Evolutionary conservation across 2,888 invertebrate species (phyloP).

Genomic region (Scaptomyza reducta): DNA sequence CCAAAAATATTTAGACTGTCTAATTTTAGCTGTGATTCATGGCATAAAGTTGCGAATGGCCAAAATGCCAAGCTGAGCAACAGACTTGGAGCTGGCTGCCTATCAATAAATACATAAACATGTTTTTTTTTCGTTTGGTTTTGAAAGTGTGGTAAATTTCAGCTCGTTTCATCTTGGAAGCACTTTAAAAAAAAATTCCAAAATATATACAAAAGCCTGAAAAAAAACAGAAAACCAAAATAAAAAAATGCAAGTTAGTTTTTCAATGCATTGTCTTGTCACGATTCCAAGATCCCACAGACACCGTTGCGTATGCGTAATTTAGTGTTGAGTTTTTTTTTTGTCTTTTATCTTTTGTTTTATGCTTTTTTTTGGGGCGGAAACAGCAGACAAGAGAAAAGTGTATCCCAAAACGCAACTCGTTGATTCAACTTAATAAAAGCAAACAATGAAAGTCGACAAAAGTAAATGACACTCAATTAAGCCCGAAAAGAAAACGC

Average conservation of each 20-base stretch:
- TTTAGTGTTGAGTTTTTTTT: slow-evolving; percentile 31
- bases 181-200: slow-evolving; percentile 16
- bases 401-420: slow-evolving; percentile 15
- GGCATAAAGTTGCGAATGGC: slow-evolving; percentile 53
- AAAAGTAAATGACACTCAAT: slow-evolving; percentile 48
- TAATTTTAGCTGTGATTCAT: slow-evolving; percentile 75
- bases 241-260: slow-evolving; percentile 53
- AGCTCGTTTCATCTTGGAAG: no score
- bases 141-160: no score
- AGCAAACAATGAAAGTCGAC: slow-evolving; percentile 24
- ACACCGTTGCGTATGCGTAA: slow-evolving; percentile 60
- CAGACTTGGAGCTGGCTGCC: slow-evolving; percentile 48
- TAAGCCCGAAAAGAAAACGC: slow-evolving; percentile 46
- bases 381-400: slow-evolving; percentile 56
- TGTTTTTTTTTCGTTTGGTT: no score
- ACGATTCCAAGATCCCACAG: slow-evolving; percentile 33
- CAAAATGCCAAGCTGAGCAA: slow-evolving; percentile 34
- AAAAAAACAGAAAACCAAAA: slow-evolving; percentile 2
- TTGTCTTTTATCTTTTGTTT: slow-evolving; percentile 22
- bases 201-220: slow-evolving; percentile 21
- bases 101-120: slow-evolving; percentile 50
- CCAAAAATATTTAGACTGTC: slow-evolving; percentile 42
- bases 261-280: slow-evolving; percentile 60
- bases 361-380: slow-evolving; percentile 20
- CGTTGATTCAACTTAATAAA: slow-evolving; percentile 57